Percentiles rank a stretch among this genome's conserved stretches.
phyloP scores from a whole-genome alignment of 2,797 vertebrate species.

The Phoebastria nigripes region DNA sequence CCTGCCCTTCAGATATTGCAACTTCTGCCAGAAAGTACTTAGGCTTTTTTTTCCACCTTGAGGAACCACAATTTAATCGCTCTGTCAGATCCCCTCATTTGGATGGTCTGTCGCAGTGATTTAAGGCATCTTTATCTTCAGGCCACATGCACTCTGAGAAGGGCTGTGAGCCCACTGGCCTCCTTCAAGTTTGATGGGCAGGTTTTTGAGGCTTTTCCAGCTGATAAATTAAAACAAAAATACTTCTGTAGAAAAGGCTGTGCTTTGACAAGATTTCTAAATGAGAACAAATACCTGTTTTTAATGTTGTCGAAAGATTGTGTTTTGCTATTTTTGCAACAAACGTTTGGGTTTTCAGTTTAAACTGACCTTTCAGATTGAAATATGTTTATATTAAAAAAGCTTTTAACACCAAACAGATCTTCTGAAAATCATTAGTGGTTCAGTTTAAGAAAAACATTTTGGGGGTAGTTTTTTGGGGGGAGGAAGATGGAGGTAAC shows the following conservation, averaged over 20 bases:
- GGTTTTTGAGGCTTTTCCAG: background rate
- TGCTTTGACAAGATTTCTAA: background rate
- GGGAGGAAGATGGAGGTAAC: background rate
- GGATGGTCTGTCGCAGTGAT: background rate
- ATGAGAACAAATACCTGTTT: background rate
- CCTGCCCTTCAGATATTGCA: background rate
- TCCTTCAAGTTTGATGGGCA: background rate
- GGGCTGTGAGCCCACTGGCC: background rate
- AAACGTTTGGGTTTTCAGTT: background rate
- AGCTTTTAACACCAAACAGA: background rate
- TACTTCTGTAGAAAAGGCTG: background rate
- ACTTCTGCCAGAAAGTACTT: background rate
- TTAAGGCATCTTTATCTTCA: background rate
- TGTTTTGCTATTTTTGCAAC: background rate
- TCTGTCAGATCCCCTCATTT: background rate
- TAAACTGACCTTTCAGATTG: background rate
- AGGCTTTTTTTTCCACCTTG: background rate
- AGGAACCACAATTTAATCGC: background rate
- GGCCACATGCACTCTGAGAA: background rate
- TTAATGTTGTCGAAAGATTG: background rate
- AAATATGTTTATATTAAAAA: background rate
- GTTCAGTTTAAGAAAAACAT: background rate
- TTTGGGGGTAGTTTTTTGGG: background rate
- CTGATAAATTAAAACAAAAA: background rate
- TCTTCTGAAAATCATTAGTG: background rate